phyloP scores from a whole-genome alignment of 2,888 invertebrate genomes.

The Saturnia japonica region DNA sequence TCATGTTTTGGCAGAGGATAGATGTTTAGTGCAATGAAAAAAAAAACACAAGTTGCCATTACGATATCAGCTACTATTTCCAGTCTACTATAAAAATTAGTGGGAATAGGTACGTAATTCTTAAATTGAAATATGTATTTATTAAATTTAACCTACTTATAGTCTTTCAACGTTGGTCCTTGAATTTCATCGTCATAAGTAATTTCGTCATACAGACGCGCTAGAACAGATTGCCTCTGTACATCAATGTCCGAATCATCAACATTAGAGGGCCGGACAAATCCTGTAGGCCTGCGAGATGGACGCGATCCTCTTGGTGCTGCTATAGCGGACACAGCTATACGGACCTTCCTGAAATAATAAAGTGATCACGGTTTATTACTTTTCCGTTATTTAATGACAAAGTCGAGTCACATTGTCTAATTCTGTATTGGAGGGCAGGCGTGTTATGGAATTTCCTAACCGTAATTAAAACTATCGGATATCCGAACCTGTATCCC shows the following conservation, averaged over 20 bases:
- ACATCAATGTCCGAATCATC: conserved; percentile 36
- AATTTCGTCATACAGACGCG: conserved; percentile 51
- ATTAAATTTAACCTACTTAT: conserved; percentile 42
- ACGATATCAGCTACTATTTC: not conserved
- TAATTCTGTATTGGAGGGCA: too few species aligned
- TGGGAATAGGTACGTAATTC: not conserved
- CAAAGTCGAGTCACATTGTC: too few species aligned
- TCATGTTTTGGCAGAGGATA: not conserved
- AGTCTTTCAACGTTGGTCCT: conserved; percentile 62
- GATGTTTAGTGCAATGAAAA: not conserved
- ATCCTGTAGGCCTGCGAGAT: conserved; percentile 43
- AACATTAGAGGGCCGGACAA: conserved; percentile 29
- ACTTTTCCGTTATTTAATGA: too few species aligned
- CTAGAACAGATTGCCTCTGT: conserved; percentile 47
- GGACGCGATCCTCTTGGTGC: conserved; percentile 25
- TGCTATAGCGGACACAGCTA: conserved; percentile 35
- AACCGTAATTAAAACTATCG: too few species aligned
- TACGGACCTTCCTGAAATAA: conserved; percentile 49
- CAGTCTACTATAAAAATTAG: not conserved
- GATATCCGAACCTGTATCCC: too few species aligned
- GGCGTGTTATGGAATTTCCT: too few species aligned
- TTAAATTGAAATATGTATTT: not conserved
- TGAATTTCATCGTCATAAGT: conserved; percentile 29
- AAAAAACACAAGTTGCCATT: not conserved
- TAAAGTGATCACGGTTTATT: not conserved